Percentiles rank a stretch among this genome's conserved stretches.
Conservation (phyloP, 1,140 invertebrate species). For the Nymphalis io region DNA sequence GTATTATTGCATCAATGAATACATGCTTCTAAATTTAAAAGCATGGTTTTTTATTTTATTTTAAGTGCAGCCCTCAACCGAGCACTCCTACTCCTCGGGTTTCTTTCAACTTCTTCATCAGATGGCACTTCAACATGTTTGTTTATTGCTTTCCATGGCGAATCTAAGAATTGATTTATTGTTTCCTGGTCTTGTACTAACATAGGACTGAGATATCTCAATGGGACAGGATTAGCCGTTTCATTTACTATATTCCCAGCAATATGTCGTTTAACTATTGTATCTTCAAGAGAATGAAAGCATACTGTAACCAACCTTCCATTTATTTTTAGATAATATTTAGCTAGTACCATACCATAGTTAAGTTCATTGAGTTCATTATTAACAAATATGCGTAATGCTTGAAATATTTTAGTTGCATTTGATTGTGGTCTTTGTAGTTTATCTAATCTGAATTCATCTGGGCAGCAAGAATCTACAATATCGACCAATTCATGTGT, state of each 20-base stretch:
- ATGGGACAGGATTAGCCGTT: conserved; percentile 83
- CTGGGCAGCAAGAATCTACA: conserved; percentile 85
- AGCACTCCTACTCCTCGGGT: conserved; percentile 93
- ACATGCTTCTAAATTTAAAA: too few species aligned
- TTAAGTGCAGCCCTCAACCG: conserved; percentile 92
- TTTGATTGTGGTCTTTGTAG: conserved; percentile 88
- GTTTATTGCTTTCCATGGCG: conserved; percentile 88
- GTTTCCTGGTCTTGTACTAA: conserved; percentile 81
- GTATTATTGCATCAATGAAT: too few species aligned
- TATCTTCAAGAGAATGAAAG: conserved; percentile 97
- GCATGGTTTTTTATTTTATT: conserved; percentile 67
- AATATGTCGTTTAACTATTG: conserved; percentile 96
- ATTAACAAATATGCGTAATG: conserved; percentile 97
- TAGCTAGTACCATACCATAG: conserved; percentile 90
- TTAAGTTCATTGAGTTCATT: conserved; percentile 98
- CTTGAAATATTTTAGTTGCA: conserved; percentile 97
- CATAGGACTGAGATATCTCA: conserved; percentile 84
- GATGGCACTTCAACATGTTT: conserved; percentile 91
- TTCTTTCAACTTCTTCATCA: conserved; percentile 87
- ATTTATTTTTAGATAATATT: conserved; percentile 87
- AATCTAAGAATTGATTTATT: conserved; percentile 82
- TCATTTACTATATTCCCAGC: conserved; percentile 87
- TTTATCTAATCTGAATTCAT: conserved; percentile 85
- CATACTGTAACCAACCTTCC: conserved; percentile 91
- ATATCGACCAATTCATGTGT: conserved; percentile 92